A percentile compares a stretch with the other conserved stretches of the same genome.
Evolutionary conservation across 2,113 vertebrate species (phyloP).

Genomic region (Elachura formosa): DNA sequence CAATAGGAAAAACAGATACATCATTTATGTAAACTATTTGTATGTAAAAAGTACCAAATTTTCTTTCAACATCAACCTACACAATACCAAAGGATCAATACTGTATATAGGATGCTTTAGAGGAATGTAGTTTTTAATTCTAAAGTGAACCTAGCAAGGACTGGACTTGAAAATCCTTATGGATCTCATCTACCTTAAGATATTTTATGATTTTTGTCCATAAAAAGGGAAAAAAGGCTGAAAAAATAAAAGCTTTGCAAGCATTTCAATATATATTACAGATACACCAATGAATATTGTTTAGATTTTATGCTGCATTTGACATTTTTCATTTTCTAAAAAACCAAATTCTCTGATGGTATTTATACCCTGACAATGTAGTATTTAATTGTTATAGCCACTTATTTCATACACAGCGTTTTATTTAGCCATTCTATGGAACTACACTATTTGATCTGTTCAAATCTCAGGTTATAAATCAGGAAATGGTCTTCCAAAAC

Average conservation of each 20-base stretch:
- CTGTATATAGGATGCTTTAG: not conserved
- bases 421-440: not conserved
- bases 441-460: not conserved
- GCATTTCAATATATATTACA: not conserved
- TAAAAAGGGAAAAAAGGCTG: not conserved
- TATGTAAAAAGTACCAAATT: not conserved
- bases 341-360: not conserved
- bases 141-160: rapidly evolving
- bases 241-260: not conserved
- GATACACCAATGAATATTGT: not conserved
- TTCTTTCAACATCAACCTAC: not conserved
- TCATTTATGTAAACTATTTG: not conserved
- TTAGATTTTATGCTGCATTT: not conserved
- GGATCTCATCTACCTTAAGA: not conserved
- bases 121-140: not conserved
- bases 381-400: not conserved
- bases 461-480: not conserved
- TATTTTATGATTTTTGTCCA: not conserved
- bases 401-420: not conserved
- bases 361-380: not conserved
- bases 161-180: not conserved
- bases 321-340: not conserved
- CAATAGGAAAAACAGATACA: not conserved
- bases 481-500: not conserved
- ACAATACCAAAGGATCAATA: not conserved